phyloP scores from a whole-genome alignment of 2,113 vertebrate species.

The Apistogramma diplotaenia region DNA sequence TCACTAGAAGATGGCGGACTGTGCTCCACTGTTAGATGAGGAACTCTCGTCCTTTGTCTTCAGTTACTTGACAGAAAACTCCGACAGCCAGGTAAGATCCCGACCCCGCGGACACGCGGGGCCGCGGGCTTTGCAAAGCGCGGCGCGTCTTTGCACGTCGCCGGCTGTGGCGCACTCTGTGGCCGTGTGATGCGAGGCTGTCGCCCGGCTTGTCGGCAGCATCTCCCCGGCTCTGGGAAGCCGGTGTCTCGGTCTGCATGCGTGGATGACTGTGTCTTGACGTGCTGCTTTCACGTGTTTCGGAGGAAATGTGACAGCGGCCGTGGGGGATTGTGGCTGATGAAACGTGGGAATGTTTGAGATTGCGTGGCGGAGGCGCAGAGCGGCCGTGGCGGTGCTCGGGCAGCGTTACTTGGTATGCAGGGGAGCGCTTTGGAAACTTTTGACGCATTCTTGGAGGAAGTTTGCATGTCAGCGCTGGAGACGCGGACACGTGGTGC shows the following conservation, averaged over 20 bases:
- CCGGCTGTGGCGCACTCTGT: slow-evolving; percentile 13
- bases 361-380: neutral
- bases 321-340: neutral
- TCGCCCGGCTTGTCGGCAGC: slow-evolving; percentile 49
- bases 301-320: slow-evolving; percentile 55
- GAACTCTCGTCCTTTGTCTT: slow-evolving; percentile 97
- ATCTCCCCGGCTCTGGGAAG: slow-evolving; percentile 40
- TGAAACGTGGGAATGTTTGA: neutral
- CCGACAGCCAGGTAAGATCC: slow-evolving; percentile 86
- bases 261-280: slow-evolving; percentile 36
- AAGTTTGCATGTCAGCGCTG: slow-evolving; percentile 55
- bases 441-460: slow-evolving; percentile 70
- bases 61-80: slow-evolving; percentile 91
- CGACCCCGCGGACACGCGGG: neutral
- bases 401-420: slow-evolving; percentile 49
- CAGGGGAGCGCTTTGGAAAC: slow-evolving; percentile 57
- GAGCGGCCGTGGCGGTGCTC: neutral
- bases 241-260: slow-evolving; percentile 45
- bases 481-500: slow-evolving; percentile 65
- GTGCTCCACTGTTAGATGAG: slow-evolving; percentile 93
- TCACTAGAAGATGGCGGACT: slow-evolving; percentile 98
- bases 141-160: slow-evolving; percentile 36
- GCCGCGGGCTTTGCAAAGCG: neutral
- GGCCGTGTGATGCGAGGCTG: slow-evolving; percentile 44
- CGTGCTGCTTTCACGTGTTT: slow-evolving; percentile 75